Evolutionary conservation across 2,888 invertebrate species (phyloP).

Genomic region (Nineta flava): DNA sequence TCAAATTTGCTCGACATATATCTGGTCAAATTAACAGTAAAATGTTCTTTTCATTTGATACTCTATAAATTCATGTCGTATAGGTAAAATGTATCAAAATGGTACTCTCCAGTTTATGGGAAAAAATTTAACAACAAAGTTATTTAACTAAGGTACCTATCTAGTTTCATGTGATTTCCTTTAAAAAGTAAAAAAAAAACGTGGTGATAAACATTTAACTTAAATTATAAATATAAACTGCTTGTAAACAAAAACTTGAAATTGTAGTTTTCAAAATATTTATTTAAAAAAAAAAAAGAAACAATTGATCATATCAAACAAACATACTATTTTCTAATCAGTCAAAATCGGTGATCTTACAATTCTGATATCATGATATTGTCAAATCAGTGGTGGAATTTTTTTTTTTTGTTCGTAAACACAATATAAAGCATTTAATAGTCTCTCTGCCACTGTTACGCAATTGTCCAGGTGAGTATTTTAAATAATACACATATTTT

Average conservation of each 20-base stretch:
- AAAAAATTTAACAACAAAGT: neutral
- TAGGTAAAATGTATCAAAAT: too few species aligned
- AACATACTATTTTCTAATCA: neutral
- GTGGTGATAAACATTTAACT: too few species aligned
- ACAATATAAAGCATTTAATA: neutral
- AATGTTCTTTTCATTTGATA: too few species aligned
- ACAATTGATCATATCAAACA: neutral
- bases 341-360: too few species aligned
- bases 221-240: too few species aligned
- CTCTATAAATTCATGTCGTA: too few species aligned
- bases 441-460: neutral
- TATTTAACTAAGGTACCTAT: neutral
- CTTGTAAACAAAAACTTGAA: neutral
- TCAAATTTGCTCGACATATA: too few species aligned
- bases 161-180: neutral
- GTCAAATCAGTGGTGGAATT: neutral
- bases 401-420: neutral
- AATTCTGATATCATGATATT: neutral
- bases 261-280: neutral
- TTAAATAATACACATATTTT: too few species aligned
- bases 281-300: neutral
- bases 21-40: too few species aligned
- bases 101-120: too few species aligned
- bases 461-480: neutral
- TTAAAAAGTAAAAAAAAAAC: neutral